Evolutionary conservation across 1,140 invertebrate genomes (phyloP).

Genomic region (Penaeus indicus): DNA sequence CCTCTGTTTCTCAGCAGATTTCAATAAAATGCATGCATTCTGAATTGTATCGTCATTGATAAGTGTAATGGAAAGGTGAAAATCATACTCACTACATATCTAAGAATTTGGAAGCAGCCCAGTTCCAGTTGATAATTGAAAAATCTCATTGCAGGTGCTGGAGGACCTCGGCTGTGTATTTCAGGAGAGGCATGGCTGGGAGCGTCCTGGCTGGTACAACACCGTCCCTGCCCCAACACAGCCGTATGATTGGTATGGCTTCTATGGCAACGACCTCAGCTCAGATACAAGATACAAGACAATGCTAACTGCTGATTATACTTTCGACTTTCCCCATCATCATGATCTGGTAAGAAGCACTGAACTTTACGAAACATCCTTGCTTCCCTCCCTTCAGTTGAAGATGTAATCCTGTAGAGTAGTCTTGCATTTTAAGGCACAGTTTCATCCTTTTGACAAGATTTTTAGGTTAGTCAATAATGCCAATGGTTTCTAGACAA

Average conservation of each 20-base stretch:
- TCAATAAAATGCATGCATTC: no score
- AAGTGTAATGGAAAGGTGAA: no score
- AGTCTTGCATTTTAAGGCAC: no score
- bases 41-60: no score
- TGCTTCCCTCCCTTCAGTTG: no score
- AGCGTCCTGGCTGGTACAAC: constrained; percentile 83
- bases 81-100: no score
- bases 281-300: constrained; percentile 78
- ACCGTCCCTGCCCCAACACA: constrained; percentile 71
- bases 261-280: constrained; percentile 79
- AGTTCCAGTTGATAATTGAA: not conserved
- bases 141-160: constrained; percentile 73
- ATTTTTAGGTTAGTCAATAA: no score
- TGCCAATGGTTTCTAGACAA: not conserved
- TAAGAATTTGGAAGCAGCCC: no score
- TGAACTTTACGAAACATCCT: not conserved
- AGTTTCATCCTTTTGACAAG: no score
- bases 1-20: no score
- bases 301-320: constrained; percentile 80
- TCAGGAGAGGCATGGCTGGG: constrained; percentile 89
- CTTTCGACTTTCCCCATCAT: constrained; percentile 85
- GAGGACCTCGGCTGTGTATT: constrained; percentile 83
- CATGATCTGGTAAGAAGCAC: constrained; percentile 77
- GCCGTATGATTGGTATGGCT: constrained; percentile 87
- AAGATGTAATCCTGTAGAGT: no score